Evolutionary conservation across 2,888 invertebrate species (phyloP), one percentile per base, ranked within the genome.

Genomic region (Morpho achilles): DNA sequence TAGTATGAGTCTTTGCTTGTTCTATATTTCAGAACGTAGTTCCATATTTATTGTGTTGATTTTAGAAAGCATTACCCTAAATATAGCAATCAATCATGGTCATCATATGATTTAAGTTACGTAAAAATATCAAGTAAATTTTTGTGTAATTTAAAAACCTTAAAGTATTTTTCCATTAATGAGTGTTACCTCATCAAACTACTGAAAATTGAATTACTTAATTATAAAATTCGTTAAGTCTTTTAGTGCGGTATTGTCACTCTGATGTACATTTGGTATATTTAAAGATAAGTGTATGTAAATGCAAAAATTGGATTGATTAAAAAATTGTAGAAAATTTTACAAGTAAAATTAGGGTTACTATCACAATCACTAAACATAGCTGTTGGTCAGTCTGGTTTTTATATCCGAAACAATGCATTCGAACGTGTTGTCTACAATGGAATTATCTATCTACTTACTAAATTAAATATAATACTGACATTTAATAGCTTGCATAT

Each of bases 241-340:
- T 69, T 67, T 58, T 60, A 62, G 57, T 65, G 64, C 63, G 44
- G 60, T 69, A 69, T 69, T 69, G 69, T 69, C 69, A 63, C 65
- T 58, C 58, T 58, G 59, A 60, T 64, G 54, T 58, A 60, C 44
- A 61, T 58, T 56, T 60, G 60, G 56, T 62, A 60, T 50, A 59
- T 50, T 55, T 56, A 58, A 55, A 55, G 58, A 51, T 58, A 56
- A 32, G 53, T 56, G 58, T 53, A 55, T 54, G 58, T 63, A 61
- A 60, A 63, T 63, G 58, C 58, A 61, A 61, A 63, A 61, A 56
- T 59, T 61, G 61, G 61, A 56, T 61, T 49, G n/a, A 45, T 44
- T 55, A 54, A 53, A 16, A 60, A 56, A 48, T 56, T 50, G 43
- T 59, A 59, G 56, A 57, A 63, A 61, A 60, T 39, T 44, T 56